Evolutionary conservation across 2,113 vertebrate species (phyloP).

Genomic region (Scartelaos histophorus): DNA sequence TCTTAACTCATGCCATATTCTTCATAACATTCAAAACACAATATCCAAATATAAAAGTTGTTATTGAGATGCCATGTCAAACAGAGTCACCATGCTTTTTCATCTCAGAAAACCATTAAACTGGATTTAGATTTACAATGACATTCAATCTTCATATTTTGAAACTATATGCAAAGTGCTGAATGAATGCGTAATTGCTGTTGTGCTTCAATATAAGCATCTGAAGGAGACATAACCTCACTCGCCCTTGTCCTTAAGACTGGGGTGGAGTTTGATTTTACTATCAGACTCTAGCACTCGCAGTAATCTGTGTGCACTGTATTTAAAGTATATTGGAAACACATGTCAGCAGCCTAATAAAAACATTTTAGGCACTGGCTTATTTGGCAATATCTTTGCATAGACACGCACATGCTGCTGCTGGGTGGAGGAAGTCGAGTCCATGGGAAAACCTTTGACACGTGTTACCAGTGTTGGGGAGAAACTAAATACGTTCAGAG

Average conservation of each 20-base stretch:
- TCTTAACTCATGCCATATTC: not conserved
- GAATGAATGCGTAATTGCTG: not conserved
- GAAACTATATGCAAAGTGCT: not conserved
- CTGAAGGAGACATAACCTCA: conserved; percentile 6
- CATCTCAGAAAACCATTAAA: not conserved
- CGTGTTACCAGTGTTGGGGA: no score
- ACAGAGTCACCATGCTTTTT: not conserved
- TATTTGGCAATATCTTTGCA: conserved; percentile 59
- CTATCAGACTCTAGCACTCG: conserved; percentile 54
- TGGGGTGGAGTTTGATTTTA: conserved; percentile 51
- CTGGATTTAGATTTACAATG: not conserved
- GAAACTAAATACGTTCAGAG: no score
- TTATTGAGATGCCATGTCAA: not conserved
- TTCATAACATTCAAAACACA: not conserved
- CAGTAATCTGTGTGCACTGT: conserved; percentile 29
- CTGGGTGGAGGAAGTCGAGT: conserved; percentile 31
- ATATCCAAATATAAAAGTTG: not conserved
- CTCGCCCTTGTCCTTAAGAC: conserved; percentile 39
- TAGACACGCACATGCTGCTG: conserved; percentile 5
- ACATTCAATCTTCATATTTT: not conserved
- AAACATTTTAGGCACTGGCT: conserved; percentile 67
- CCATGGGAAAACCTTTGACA: conserved; percentile 13
- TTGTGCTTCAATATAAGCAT: conserved; percentile 1
- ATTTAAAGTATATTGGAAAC: conserved; percentile 77
- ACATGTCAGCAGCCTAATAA: conserved; percentile 74